Evolutionary conservation across 1,140 invertebrate genomes (phyloP).

Genomic region (Drosophila asahinai): DNA sequence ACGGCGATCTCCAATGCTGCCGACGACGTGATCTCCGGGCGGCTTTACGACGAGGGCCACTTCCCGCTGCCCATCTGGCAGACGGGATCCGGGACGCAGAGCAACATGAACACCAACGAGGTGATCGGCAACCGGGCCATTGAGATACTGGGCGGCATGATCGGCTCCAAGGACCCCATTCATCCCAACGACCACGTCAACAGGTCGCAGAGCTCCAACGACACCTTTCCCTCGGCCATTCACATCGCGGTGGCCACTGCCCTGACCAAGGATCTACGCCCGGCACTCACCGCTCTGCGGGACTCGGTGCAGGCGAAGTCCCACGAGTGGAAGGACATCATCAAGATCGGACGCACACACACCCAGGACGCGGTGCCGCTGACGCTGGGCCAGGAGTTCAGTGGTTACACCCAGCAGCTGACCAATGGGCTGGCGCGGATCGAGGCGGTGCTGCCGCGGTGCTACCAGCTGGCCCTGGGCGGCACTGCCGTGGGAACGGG

Average conservation of each 20-base stretch:
- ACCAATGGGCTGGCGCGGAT: conserved; percentile 94
- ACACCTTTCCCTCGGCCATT: conserved; percentile 99
- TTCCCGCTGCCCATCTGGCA: conserved; percentile 99
- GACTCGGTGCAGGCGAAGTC: conserved; percentile 91
- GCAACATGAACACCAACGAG: conserved; percentile 99
- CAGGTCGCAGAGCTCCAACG: conserved; percentile 99
- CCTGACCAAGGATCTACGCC: conserved; percentile 92
- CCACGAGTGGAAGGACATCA: conserved; percentile 94
- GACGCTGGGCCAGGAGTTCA: conserved; percentile 99
- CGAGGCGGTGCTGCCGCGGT: conserved; percentile 92
- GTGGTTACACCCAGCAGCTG: conserved; percentile 95
- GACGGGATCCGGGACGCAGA: conserved; percentile 99
- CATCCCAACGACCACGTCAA: conserved; percentile 99
- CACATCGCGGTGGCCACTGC: conserved; percentile 98
- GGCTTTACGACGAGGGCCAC: conserved; percentile 95
- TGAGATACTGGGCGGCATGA: conserved; percentile 95
- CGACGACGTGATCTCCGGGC: conserved; percentile 97
- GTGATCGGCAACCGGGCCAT: conserved; percentile 97
- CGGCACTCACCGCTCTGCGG: conserved; percentile 90
- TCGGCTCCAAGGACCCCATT: conserved; percentile 97
- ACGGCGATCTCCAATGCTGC: conserved; percentile 95
- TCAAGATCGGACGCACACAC: conserved; percentile 96
- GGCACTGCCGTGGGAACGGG: conserved; percentile 99
- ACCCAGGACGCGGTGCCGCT: conserved; percentile 98
- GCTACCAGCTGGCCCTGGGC: conserved; percentile 96